Evolutionary conservation across 2,113 vertebrate genomes (phyloP).

Genomic region (Ahaetulla prasina): DNA sequence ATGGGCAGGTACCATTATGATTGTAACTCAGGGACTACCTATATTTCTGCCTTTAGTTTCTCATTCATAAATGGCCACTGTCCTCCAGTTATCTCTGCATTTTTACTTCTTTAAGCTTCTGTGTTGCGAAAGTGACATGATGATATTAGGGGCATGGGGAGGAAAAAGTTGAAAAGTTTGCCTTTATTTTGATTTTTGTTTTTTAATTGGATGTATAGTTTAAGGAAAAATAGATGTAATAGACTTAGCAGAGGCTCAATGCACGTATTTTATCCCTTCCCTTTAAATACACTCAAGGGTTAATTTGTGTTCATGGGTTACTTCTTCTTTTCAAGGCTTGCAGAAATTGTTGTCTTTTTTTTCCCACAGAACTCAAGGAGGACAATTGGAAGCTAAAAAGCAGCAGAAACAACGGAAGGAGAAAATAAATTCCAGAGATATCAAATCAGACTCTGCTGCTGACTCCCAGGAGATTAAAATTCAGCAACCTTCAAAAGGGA

Average conservation of each 20-base stretch:
- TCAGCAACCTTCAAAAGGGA: constrained; percentile 76
- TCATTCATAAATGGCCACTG: not conserved
- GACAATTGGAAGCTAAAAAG: constrained; percentile 93
- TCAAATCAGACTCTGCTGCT: constrained; percentile 97
- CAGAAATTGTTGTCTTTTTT: constrained; percentile 37
- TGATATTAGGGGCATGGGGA: not conserved
- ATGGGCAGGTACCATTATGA: not conserved
- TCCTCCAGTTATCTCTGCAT: not conserved
- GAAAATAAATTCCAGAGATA: constrained; percentile 91
- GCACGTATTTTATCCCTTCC: not conserved
- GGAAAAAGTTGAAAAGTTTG: not conserved
- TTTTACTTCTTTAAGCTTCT: not conserved
- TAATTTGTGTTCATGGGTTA: not conserved
- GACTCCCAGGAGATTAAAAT: constrained; percentile 99
- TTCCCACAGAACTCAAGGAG: constrained; percentile 84
- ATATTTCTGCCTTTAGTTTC: not conserved
- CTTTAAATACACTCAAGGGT: not conserved
- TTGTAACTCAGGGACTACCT: not conserved
- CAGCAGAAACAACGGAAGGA: constrained; percentile 99
- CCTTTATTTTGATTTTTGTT: not conserved
- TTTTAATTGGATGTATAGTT: not conserved
- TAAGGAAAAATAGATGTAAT: not conserved
- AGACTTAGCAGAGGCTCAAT: not conserved
- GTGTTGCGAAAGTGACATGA: not conserved
- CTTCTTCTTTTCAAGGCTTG: constrained; percentile 4